Evolutionary conservation across 1,140 invertebrate genomes (phyloP).

Genomic region (Anoplophora glabripennis): DNA sequence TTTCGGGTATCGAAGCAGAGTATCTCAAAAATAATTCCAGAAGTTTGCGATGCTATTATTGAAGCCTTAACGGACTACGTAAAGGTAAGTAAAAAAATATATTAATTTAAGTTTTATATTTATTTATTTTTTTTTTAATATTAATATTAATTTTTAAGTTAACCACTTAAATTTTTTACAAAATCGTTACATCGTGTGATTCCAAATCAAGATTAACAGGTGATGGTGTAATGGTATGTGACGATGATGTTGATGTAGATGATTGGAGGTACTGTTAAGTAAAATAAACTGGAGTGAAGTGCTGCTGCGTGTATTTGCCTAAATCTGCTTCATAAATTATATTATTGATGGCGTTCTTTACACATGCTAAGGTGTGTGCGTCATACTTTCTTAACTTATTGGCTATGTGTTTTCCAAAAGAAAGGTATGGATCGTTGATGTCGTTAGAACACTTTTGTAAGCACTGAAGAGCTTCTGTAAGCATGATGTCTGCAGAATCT

Average conservation of each 20-base stretch:
- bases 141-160: too few relatives aligned
- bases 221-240: too few relatives aligned
- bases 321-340: conserved; percentile 25
- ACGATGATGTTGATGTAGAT: too few relatives aligned
- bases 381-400: conserved; percentile 7
- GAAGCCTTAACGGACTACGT: too few relatives aligned
- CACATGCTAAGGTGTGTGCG: background rate
- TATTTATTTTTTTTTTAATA: too few relatives aligned
- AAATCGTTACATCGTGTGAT: too few relatives aligned
- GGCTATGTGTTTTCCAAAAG: conserved; percentile 1
- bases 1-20: conserved; percentile 32
- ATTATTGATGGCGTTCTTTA: conserved; percentile 24
- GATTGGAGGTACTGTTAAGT: too few relatives aligned
- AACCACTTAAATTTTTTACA: too few relatives aligned
- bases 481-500: background rate
- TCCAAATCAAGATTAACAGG: too few relatives aligned
- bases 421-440: background rate
- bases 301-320: background rate
- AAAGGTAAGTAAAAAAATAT: too few relatives aligned
- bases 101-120: too few relatives aligned
- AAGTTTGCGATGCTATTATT: conserved; percentile 19
- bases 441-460: background rate
- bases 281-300: too few relatives aligned
- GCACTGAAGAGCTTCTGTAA: background rate
- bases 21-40: conserved; percentile 27